phyloP scores from a whole-genome alignment of 2,113 vertebrate species.

The Struthidea cinerea region DNA sequence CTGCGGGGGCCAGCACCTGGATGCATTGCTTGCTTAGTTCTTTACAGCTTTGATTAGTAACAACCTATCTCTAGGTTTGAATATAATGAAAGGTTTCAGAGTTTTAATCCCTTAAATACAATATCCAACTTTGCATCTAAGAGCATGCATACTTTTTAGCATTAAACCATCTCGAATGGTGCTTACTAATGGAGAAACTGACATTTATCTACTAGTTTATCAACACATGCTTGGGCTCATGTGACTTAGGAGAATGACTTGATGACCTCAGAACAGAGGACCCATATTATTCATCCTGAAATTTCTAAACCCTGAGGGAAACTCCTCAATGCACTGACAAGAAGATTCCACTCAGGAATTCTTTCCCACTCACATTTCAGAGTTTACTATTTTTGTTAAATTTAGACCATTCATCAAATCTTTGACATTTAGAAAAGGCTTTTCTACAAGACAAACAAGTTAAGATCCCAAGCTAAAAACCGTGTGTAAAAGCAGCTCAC shows the following conservation, averaged over 20 bases:
- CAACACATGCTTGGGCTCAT: not conserved
- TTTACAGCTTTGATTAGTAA: not conserved
- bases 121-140: not conserved
- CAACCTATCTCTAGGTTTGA: not conserved
- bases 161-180: not conserved
- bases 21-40: not conserved
- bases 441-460: not conserved
- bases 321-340: not conserved
- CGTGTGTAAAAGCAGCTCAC: not conserved
- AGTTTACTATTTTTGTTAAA: not conserved
- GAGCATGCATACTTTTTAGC: not conserved
- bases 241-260: not conserved
- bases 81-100: not conserved
- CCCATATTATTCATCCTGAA: not conserved
- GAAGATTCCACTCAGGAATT: not conserved
- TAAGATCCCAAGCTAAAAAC: not conserved
- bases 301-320: not conserved
- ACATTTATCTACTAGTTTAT: not conserved
- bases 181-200: not conserved
- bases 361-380: not conserved
- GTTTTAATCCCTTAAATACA: not conserved
- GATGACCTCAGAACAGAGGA: not conserved
- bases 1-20: not conserved
- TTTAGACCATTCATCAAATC: not conserved
- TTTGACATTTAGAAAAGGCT: not conserved